These are phyloP conservation scores for Gallinago jamesoni DNA, from an alignment of 2,113 vertebrate species.

Conservation along the genomic window DNA sequence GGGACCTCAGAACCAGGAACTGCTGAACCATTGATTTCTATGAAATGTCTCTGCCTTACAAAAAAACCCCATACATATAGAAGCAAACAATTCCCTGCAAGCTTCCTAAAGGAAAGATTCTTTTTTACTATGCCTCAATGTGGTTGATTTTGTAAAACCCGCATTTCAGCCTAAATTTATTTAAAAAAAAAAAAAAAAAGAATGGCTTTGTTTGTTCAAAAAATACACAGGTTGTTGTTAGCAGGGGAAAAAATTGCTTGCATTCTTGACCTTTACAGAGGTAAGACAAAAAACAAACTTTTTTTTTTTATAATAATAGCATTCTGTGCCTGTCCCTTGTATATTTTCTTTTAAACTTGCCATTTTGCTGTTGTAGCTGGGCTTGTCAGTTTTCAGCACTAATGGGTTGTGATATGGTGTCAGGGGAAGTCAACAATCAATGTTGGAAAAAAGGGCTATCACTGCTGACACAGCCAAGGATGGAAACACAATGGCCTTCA, in stretches of 20 bases:
- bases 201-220: not conserved
- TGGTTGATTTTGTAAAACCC: conserved; percentile 30
- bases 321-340: conserved; percentile 45
- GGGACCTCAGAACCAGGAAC: not conserved
- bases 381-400: conserved; percentile 81
- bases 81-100: conserved; percentile 31
- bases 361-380: conserved; percentile 76
- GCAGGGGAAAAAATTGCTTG: conserved; percentile 38
- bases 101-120: not conserved
- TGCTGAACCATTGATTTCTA: conserved; percentile 21
- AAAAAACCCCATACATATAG: not conserved
- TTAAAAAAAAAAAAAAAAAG: not conserved
- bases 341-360: conserved; percentile 75
- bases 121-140: not conserved
- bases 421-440: conserved; percentile 82
- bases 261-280: conserved; percentile 46
- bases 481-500: conserved; percentile 65
- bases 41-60: not conserved
- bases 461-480: conserved; percentile 70
- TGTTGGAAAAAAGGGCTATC: conserved; percentile 65
- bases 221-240: conserved; percentile 12
- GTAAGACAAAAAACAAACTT: conserved; percentile 24
- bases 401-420: conserved; percentile 83
- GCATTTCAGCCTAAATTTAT: not conserved
- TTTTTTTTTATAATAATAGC: conserved; percentile 40